Evolutionary conservation across 2,797 vertebrate species (phyloP), one percentile per base, ranked within the genome.

Genomic region (Anguilla pacifica): DNA sequence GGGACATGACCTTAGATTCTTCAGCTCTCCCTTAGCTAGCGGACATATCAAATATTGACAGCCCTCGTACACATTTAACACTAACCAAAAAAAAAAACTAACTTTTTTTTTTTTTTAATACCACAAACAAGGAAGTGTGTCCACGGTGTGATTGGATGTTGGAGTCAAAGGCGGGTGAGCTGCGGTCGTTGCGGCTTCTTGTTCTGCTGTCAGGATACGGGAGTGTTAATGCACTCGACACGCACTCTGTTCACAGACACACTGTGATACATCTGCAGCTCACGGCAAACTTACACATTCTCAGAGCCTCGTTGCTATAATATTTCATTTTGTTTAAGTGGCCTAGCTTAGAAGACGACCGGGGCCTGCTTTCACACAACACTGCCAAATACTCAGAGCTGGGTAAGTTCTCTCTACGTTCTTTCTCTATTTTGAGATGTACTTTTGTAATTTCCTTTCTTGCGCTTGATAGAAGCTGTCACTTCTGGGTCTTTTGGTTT

Each of bases 61-160:
- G 86, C 61, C 89, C 28, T 31, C 28, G n/a, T 31, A 35, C 85
- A 43, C 70, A 51, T 39, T 35, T 67, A 35, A 15, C 39, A 51
- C 43, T 77, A 15, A 77, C 31, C 13, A 22, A 79, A 79, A 81
- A 6, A 64, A 11, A 31, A 43, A 39, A 25, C 15, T 6, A n/a
- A 55, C 9, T 31, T 67, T 53, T 87, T 84, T 67, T n/a, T 64
- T 86, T 13, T 74, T 61, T 39, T 10, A 9, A 70, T 70, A 46
- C 35, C 28, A 25, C 74, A 92, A 92, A 93, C 89, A 91, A 92
- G 88, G 77, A 89, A 89, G 55, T 89, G 86, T 49, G 70, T 13
- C 43, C 28, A 46, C 59, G 39, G 85, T 31, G 79, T 86, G 90
- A 94, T 91, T 94, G 92, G 93, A 85, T 92, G 89, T 91, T 87